Conservation (phyloP, 2,888 invertebrate genomes). For the Pammene fasciana region DNA sequence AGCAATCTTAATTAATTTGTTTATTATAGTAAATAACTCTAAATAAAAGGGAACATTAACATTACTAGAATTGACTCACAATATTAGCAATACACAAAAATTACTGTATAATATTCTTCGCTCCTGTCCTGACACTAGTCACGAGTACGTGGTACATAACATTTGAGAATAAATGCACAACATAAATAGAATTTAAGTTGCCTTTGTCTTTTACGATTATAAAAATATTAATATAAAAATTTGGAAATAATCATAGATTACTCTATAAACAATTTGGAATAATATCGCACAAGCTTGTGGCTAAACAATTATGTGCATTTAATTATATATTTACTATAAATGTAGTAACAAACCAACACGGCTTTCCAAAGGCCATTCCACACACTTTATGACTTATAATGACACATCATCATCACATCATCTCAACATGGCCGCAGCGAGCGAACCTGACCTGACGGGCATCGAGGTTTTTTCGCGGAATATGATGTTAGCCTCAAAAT, state of each 20-base stretch:
- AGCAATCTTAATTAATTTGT: slow-evolving; percentile 81
- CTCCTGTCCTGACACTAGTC: slow-evolving; percentile 73
- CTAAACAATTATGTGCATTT: slow-evolving; percentile 74
- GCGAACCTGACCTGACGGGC: slow-evolving; percentile 38
- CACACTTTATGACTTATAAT: slow-evolving; percentile 64
- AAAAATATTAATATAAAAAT: slow-evolving; percentile 81
- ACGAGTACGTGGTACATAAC: slow-evolving; percentile 78
- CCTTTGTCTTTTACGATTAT: slow-evolving; percentile 80
- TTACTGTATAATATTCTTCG: slow-evolving; percentile 53
- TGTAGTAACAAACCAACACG: slow-evolving; percentile 81
- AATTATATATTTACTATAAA: slow-evolving; percentile 70
- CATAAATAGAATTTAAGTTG: slow-evolving; percentile 81
- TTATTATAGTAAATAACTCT: slow-evolving; percentile 77
- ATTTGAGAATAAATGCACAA: slow-evolving; percentile 82
- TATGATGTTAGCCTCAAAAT: slow-evolving; percentile 39
- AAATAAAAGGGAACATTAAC: slow-evolving; percentile 79
- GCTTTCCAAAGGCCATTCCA: slow-evolving; percentile 54
- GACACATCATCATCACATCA: slow-evolving; percentile 54
- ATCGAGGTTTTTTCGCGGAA: slow-evolving; percentile 2
- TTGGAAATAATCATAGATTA: slow-evolving; percentile 80
- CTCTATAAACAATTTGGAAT: slow-evolving; percentile 80
- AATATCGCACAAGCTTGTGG: slow-evolving; percentile 81
- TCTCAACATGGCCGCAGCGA: slow-evolving; percentile 50
- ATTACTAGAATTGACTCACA: slow-evolving; percentile 82
- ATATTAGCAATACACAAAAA: slow-evolving; percentile 77